A percentile compares a stretch with the other conserved stretches of the same genome.
Conservation (phyloP, 2,888 invertebrate genomes). For the Antheraea assamensis region DNA sequence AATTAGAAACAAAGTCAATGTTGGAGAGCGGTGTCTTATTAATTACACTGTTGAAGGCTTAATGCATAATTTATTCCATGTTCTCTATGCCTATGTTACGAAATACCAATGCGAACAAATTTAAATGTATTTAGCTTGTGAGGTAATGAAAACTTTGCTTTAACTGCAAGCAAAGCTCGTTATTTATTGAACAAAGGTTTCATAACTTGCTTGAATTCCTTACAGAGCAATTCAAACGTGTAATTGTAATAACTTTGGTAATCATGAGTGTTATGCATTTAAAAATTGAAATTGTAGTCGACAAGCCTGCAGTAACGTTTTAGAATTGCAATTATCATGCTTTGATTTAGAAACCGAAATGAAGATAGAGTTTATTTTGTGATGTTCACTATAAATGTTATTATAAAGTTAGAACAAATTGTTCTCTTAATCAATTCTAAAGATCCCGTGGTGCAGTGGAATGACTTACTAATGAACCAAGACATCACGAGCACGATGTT, state of each 20-base stretch:
- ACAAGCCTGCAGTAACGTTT: background rate
- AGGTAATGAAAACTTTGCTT: background rate
- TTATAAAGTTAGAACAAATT: background rate
- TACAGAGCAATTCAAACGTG: background rate
- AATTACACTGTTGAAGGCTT: background rate
- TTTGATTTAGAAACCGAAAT: background rate
- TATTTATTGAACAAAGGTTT: constrained; percentile 7
- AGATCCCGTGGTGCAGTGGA: background rate
- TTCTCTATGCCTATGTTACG: background rate
- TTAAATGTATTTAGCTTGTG: constrained; percentile 9
- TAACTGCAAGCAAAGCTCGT: constrained; percentile 2
- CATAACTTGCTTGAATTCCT: background rate
- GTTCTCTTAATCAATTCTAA: background rate
- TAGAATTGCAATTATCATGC: background rate
- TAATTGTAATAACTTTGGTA: background rate
- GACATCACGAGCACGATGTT: background rate
- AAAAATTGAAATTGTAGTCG: background rate
- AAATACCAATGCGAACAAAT: constrained; percentile 8
- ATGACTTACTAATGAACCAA: background rate
- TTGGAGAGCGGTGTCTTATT: background rate
- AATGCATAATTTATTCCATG: constrained; percentile 10
- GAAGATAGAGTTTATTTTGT: background rate
- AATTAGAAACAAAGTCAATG: background rate
- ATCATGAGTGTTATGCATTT: background rate
- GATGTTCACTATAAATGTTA: background rate